Conservation (phyloP, 92 coral and sea anemone genomes). For the Bergia puertoricense region DNA sequence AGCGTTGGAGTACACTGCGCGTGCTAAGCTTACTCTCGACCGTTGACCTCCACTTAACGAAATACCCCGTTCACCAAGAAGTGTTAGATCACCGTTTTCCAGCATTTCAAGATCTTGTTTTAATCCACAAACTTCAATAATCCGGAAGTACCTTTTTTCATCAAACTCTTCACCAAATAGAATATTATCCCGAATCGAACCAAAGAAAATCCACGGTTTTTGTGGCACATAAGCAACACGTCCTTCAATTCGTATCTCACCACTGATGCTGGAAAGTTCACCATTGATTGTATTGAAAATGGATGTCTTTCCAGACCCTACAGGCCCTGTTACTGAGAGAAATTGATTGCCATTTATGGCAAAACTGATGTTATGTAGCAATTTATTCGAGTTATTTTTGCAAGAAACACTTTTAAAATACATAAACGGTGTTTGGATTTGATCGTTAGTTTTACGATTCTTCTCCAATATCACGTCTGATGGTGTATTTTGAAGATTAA, state of each 20-base stretch:
- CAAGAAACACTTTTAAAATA: not conserved
- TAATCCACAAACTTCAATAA: conserved; percentile 9
- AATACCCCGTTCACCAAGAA: conserved; percentile 14
- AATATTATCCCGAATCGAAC: conserved; percentile 4
- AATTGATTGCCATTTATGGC: not conserved
- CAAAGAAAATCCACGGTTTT: conserved; percentile 19
- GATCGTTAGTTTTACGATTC: not conserved
- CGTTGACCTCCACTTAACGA: conserved; percentile 8
- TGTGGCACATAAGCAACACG: conserved; percentile 22
- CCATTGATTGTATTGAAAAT: conserved; percentile 1
- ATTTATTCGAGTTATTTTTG: not conserved
- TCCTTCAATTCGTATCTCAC: not conserved
- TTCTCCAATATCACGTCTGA: not conserved
- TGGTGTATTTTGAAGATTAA: not conserved
- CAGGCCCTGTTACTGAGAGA: conserved; percentile 4
- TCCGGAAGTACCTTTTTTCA: not conserved
- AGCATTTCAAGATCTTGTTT: not conserved
- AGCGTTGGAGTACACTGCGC: conserved; percentile 27
- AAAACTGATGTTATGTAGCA: not conserved
- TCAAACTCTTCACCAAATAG: conserved; percentile 16
- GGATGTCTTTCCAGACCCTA: conserved; percentile 25
- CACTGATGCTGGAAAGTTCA: not conserved
- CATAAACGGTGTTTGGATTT: not conserved
- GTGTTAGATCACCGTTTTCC: conserved; percentile 8
- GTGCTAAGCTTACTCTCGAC: conserved; percentile 30